A percentile compares a stretch with the other conserved stretches of the same genome.
phyloP scores from a whole-genome alignment of 2,113 vertebrate species.

The Cryptotis parvus region DNA sequence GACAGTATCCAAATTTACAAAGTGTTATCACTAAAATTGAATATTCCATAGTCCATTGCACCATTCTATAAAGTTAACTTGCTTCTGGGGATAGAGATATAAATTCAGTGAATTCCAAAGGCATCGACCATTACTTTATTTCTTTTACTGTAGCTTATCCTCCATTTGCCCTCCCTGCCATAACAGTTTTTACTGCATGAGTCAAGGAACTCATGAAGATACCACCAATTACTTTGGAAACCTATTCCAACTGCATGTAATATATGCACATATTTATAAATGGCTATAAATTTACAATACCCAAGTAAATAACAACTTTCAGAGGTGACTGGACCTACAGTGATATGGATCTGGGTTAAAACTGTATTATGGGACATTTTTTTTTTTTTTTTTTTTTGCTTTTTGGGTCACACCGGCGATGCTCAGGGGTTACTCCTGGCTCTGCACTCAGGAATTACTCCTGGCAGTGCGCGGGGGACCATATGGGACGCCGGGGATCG shows the following conservation, averaged over 20 bases:
- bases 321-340: not conserved
- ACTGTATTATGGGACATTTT: not conserved
- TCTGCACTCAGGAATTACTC: too few relatives aligned
- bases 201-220: conserved; percentile 3
- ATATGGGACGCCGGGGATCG: too few relatives aligned
- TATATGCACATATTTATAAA: not conserved
- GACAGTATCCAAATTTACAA: not conserved
- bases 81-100: not conserved
- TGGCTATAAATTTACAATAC: not conserved
- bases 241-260: not conserved
- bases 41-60: not conserved
- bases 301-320: not conserved
- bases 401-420: too few relatives aligned
- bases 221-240: not conserved
- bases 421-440: too few relatives aligned
- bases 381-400: too few relatives aligned
- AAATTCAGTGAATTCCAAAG: not conserved
- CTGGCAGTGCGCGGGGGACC: too few relatives aligned
- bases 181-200: not conserved
- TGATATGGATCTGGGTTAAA: not conserved
- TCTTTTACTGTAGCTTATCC: not conserved
- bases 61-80: conserved; percentile 6
- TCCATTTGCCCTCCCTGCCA: not conserved
- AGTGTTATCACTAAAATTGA: not conserved
- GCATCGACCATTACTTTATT: not conserved